A percentile compares a stretch with the other conserved stretches of the same genome.
Conservation (phyloP, 2,888 invertebrate species). For the Tholera decimalis region DNA sequence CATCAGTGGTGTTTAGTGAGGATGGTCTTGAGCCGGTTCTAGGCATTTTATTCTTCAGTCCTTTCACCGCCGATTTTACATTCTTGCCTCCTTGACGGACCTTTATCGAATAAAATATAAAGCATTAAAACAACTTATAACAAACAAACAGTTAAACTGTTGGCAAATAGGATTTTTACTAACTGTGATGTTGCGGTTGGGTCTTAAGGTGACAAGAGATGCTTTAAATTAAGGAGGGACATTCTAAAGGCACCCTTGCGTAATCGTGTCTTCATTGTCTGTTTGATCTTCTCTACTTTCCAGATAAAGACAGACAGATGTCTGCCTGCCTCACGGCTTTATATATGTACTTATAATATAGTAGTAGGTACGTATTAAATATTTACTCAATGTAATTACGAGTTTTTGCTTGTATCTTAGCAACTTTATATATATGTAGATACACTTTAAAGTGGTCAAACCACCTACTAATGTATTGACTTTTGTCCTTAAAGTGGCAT, state of each 20-base stretch:
- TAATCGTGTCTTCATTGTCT: not conserved
- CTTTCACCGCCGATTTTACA: conserved; percentile 86
- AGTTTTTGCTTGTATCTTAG: not conserved
- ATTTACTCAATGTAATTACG: not conserved
- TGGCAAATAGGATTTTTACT: not conserved
- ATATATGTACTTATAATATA: too few species aligned
- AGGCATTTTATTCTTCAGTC: conserved; percentile 86
- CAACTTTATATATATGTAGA: not conserved
- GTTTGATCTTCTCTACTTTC: too few species aligned
- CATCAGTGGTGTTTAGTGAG: conserved; percentile 85
- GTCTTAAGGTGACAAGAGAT: not conserved
- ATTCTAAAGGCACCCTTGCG: not conserved
- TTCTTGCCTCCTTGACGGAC: conserved; percentile 88
- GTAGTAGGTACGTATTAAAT: not conserved
- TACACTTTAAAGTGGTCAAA: not conserved
- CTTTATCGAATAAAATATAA: conserved; percentile 64
- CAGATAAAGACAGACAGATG: too few species aligned
- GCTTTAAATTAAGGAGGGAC: not conserved
- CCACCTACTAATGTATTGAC: not conserved
- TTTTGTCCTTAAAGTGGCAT: not conserved
- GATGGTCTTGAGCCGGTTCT: conserved; percentile 84
- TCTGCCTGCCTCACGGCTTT: not conserved
- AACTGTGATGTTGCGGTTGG: not conserved
- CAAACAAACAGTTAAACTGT: not conserved
- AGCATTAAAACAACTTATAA: conserved; percentile 7